Evolutionary conservation across 2,113 vertebrate genomes (phyloP), one percentile per base, ranked within the genome.

Genomic region (Neopipo cinnamomea): DNA sequence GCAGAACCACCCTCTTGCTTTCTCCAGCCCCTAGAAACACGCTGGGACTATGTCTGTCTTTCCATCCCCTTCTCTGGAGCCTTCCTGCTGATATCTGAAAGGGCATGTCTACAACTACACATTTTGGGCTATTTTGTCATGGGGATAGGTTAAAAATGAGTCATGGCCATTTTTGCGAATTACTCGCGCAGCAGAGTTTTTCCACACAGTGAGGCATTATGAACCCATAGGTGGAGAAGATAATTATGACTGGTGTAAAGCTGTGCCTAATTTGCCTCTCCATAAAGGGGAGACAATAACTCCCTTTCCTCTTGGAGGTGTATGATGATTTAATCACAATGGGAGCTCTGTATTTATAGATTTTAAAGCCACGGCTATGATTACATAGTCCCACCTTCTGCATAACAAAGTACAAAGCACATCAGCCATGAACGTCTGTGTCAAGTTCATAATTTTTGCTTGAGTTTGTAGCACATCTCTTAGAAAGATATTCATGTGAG

Each of bases 211-310:
- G 72, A 92, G n/a, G 55, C 79, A 92, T 93, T 93, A 80, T 15
- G 68, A 95, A 81, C 65, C 91, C 86, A 88, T 94, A 95, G 76
- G 80, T 95, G 65, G 91, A 88, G 76, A 91, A 90, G 83, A 71
- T 89, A 97, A 96, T 96, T 95, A 74, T 28, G 65, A 41, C 25
- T 89, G 65, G 65, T 86, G 79, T 85, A 94, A 95, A 96, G 91
- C 94, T 96, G 93, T 95, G 95, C 91, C 81, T 95, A 94, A 96
- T 95, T 95, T 91, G 84, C 70, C 49, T n/a, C 15, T 87, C 56
- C 14, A 4, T 89, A 87, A 94, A 93, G 73, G 89, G 62, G 66
- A 95, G 73, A 94, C 89, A 95, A 95, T 92, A 95, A 17, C 49
- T 89, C 44, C 61, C 30, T 80, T 92, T 95, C 86, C 58, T 96